phyloP scores from a whole-genome alignment of 2,888 invertebrate species.

The Leistus spinibarbis region DNA sequence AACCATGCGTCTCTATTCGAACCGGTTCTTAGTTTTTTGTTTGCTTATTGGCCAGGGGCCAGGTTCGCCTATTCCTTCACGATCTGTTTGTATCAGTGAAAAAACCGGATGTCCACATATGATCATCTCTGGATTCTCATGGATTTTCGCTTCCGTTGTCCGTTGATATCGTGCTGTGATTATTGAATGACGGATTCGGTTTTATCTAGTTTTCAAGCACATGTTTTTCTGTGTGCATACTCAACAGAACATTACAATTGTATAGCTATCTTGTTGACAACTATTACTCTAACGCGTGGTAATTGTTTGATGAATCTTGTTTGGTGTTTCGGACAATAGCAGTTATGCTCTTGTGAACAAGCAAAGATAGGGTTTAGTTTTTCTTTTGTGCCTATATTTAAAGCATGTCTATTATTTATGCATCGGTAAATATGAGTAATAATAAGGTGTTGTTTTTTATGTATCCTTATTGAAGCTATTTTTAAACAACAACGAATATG shows the following conservation, averaged over 20 bases:
- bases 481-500: too few relatives aligned
- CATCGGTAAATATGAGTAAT: background rate
- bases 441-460: background rate
- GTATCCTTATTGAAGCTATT: too few relatives aligned
- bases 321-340: background rate
- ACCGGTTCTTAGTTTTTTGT: background rate
- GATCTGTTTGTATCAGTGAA: background rate
- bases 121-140: background rate
- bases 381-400: background rate
- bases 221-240: background rate
- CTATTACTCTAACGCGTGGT: background rate
- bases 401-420: background rate
- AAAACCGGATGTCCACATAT: constrained; percentile 17
- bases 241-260: background rate
- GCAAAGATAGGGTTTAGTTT: background rate
- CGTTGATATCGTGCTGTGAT: constrained; percentile 4
- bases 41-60: constrained; percentile 5
- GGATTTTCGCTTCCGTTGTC: constrained; percentile 14
- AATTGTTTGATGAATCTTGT: constrained; percentile 6
- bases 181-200: background rate
- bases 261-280: background rate
- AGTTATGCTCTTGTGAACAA: background rate
- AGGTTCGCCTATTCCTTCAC: background rate
- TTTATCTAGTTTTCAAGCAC: constrained; percentile 7
- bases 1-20: constrained; percentile 1